Evolutionary conservation across 2,888 invertebrate species (phyloP).

Genomic region (Lucinisca nassula): DNA sequence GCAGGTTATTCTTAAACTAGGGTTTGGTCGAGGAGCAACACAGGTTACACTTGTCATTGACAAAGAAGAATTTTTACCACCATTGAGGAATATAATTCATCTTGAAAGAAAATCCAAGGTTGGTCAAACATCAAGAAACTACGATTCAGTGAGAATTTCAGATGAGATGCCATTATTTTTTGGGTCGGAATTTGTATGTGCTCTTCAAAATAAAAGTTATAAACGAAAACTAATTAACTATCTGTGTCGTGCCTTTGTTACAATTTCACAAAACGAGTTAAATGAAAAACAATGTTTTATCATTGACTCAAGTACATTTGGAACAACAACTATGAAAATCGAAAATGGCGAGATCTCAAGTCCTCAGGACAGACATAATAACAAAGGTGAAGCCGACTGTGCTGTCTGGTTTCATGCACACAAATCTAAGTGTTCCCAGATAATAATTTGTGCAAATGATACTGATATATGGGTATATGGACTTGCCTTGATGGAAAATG

Average conservation of each 20-base stretch:
- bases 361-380: not conserved
- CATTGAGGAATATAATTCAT: not conserved
- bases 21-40: not conserved
- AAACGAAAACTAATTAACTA: not conserved
- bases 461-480: slow-evolving; percentile 4
- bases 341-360: not conserved
- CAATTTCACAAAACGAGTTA: not conserved
- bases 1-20: not conserved
- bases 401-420: slow-evolving; percentile 5
- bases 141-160: too few relatives aligned
- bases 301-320: not conserved
- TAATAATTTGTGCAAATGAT: not conserved
- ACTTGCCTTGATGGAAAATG: not conserved
- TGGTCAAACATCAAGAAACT: too few relatives aligned
- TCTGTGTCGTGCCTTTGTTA: not conserved
- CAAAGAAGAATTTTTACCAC: not conserved
- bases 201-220: not conserved
- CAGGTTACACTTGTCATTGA: not conserved
- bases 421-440: not conserved
- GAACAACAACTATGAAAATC: not conserved
- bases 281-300: not conserved
- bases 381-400: not conserved
- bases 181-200: not conserved
- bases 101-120: not conserved
- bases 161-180: too few relatives aligned